Base-by-base conservation (phyloP, 2,888 invertebrate species). In the Branchellion lobata region DNA sequence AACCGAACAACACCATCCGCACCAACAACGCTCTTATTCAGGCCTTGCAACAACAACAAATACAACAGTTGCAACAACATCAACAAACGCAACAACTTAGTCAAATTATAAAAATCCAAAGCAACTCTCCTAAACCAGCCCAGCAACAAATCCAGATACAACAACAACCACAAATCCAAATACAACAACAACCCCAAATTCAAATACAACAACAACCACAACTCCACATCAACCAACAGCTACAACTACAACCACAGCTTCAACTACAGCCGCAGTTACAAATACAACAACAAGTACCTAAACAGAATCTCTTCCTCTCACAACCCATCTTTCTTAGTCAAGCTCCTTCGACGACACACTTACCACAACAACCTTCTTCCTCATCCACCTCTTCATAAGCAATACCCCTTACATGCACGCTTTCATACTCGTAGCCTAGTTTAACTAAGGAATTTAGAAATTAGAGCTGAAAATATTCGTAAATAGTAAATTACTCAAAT, bases 11-110 rank as follows among this genome's bases (percentile, higher is more conserved):
- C n/a, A 57, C 5, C 61, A 18, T 57, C 21, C 61, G 61, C 21
- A 24, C 61, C 24, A 57, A 57, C 61, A 57, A 18, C n/a, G 61
- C 61, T 5, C 24, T 57, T 5, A 57, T 57, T 5, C 61, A 57
- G 24, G 61, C 61, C 21, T n/a, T 57, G 5, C 61, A 57, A n/a
- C 61, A 57, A 57, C 61, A 57, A 57, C 61, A 57, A 57, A 57
- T 57, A 5, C 61, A 57, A 57, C 61, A 57, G 21, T n/a, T 57
- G 14, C 61, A 57, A n/a, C 61, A 57, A 57, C 61, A 57, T n/a
- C 61, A 57, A 57, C 61, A 47, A 47, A 47, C 47, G 18, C 47
- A 47, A 47, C 47, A 47, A 47, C 47, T 47, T 18, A 47, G 18
- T 18, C 47, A 47, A 47, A 47, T 47, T 18, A 47, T 47, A 8